Evolutionary conservation across 1,140 invertebrate genomes (phyloP), one percentile per base, ranked within the genome.

Genomic region (Diabrotica virgifera): DNA sequence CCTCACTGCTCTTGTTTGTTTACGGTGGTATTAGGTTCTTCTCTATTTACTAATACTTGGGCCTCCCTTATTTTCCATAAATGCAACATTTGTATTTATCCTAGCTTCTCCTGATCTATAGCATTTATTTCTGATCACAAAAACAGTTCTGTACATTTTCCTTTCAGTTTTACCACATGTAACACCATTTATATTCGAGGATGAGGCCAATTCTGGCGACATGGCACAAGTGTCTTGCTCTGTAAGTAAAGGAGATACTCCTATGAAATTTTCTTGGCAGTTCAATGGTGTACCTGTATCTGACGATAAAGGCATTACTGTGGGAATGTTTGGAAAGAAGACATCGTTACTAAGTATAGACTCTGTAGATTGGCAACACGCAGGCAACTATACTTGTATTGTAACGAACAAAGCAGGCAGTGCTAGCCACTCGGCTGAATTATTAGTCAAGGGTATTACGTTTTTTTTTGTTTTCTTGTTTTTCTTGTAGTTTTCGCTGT

Each of bases 231-330:
- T 89, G 52, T 86, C 86, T 69, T 92, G 90, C 76, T 82, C 87
- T 63, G 87, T 91, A 38, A 85, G 86, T 13, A 90, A 90, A 74
- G 92, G 91, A 52, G 91, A 92, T 75, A 80, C 88, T 68, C 90
- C 90, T 5, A 79, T 92, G 61, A 87, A 85, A 53, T 88, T 91
- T 69, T 82, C 80, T 14, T 93, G 90, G 90, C 56, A 63, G n/a
- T 70, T 77, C 37, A 62, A n/a, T 63, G 6, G 64, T 77, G 5
- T 71, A 62, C 14, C 64, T 6, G 64, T 77, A 5, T 71, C 73
- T 11, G 72, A 77, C 7, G 74, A 78, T 57, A 67, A 79, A 11
- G 78, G 79, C 53, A 69, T 81, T 38, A 77, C 76, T 5, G 75
- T 83, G 8, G 73, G 76, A 14, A 77, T 79, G 61, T 78, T 77